Percentiles rank a stretch among this genome's conserved stretches.
These are phyloP conservation scores for Gouania willdenowi DNA, from an alignment of 2,797 vertebrate genomes.

Conservation along the genomic window DNA sequence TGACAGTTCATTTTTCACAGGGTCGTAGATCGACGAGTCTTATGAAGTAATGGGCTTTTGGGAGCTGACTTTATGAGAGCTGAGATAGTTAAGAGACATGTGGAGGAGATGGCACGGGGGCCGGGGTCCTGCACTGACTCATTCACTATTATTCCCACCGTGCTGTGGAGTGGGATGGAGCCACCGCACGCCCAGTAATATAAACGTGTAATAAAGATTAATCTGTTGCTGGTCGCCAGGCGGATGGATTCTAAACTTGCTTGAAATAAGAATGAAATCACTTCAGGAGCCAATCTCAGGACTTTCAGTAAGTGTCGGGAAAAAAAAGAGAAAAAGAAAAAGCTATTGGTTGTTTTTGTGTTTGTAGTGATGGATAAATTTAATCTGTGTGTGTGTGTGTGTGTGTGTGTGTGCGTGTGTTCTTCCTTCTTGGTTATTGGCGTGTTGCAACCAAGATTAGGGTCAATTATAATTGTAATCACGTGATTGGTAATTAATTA, in stretches of 20 bases:
- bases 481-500: no score
- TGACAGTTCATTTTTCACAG: slow-evolving; percentile 86
- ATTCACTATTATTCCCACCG: slow-evolving; percentile 74
- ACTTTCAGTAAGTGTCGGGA: slow-evolving; percentile 59
- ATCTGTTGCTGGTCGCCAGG: slow-evolving; percentile 79
- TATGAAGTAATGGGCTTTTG: slow-evolving; percentile 85
- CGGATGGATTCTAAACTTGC: slow-evolving; percentile 81
- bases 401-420: no score
- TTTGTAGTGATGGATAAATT: slow-evolving; percentile 34
- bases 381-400: slow-evolving; percentile 29
- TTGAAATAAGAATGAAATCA: slow-evolving; percentile 81
- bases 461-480: no score
- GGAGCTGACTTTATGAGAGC: slow-evolving; percentile 81
- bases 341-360: slow-evolving; percentile 52
- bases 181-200: slow-evolving; percentile 74
- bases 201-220: slow-evolving; percentile 86
- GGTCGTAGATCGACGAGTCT: slow-evolving; percentile 80
- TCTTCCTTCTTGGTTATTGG: no score
- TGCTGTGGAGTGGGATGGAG: slow-evolving; percentile 60
- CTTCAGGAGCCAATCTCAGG: slow-evolving; percentile 76
- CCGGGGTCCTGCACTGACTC: slow-evolving; percentile 75
- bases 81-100: slow-evolving; percentile 83
- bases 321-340: slow-evolving; percentile 46
- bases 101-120: slow-evolving; percentile 68
- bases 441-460: no score